Base-by-base conservation (phyloP, 2,113 vertebrate genomes). In the Procapra przewalskii region DNA sequence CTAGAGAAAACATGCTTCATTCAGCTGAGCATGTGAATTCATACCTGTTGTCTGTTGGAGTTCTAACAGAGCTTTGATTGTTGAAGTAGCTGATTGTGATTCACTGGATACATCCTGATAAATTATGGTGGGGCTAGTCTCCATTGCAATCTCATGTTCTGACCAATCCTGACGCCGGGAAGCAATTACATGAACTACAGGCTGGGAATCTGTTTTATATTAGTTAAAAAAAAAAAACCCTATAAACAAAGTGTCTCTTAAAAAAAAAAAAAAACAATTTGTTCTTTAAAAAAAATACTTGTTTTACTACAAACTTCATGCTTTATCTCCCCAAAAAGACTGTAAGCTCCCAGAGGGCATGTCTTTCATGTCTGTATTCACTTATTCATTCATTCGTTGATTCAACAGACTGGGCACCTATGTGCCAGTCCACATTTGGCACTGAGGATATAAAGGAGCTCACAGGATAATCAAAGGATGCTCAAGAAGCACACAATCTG, bases 61-160 rank as follows among this genome's bases (percentile, higher is more conserved):
- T 98, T 99, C 99, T 98, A 99, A 98, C 55, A 99, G 98, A 23
- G 99, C 99, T 99, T 99, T 99, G 98, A 99, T 99, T 11, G 99
- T 99, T 94, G 99, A 99, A 23, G 99, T 99, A 48, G 99, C 99
- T 0, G 99, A 99, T 98, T 99, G 99, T 96, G 99, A 99, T 98
- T 99, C 99, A 97, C 98, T 99, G 31, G 99, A 99, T 92, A 99
- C 99, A 23, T 99, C 99, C 98, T 99, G 99, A 98, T 99, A 99
- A 98, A 99, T 99, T 77, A 99, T 99, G 5, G 99, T 99, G 27
- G 99, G 99, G 92, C 99, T 99, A 67, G 99, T 99, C 96, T 99
- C 99, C 98, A 99, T 99, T 4, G 99, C 98, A 75, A 99, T 99
- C 98, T 99, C 99, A 97, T 99, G 99, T 92, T 99, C 99, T 7